Percentiles rank a stretch among this genome's conserved stretches.
Evolutionary conservation across 2,888 invertebrate species (phyloP).

Genomic region (Tipula helvola): DNA sequence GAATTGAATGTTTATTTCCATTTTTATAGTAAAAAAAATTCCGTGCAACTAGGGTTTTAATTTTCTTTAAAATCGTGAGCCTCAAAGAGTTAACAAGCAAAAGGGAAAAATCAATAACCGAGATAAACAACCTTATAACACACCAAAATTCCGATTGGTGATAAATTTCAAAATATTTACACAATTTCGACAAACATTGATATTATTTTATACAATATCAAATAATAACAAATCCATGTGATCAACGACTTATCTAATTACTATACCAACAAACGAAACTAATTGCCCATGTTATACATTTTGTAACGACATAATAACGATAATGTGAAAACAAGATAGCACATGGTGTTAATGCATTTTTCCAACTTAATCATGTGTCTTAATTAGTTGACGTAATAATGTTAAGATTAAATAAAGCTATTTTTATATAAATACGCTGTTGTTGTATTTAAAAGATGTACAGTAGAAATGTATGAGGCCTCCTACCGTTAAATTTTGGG

Average conservation of each 20-base stretch:
- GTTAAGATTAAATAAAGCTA: neutral
- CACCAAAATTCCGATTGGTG: neutral
- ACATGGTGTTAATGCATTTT: neutral
- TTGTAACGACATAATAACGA: neutral
- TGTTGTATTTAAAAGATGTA: neutral
- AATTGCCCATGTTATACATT: neutral
- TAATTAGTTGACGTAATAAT: neutral
- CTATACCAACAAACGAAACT: neutral
- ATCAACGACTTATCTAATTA: neutral
- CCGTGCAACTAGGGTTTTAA: too few relatives aligned
- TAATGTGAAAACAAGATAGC: neutral
- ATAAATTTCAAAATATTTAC: neutral
- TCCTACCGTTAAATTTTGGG: neutral
- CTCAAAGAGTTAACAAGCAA: neutral
- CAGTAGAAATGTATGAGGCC: neutral
- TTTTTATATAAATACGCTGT: neutral
- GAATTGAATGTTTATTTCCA: too few relatives aligned
- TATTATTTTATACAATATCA: neutral
- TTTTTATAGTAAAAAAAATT: too few relatives aligned
- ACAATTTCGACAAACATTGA: neutral
- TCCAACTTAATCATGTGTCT: neutral
- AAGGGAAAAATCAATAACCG: neutral
- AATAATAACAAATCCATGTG: neutral
- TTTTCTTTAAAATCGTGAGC: too few relatives aligned
- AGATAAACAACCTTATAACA: neutral